These are phyloP conservation scores for Procambarus clarkii DNA, from an alignment of 1,140 invertebrate species.

Conservation along the genomic window DNA sequence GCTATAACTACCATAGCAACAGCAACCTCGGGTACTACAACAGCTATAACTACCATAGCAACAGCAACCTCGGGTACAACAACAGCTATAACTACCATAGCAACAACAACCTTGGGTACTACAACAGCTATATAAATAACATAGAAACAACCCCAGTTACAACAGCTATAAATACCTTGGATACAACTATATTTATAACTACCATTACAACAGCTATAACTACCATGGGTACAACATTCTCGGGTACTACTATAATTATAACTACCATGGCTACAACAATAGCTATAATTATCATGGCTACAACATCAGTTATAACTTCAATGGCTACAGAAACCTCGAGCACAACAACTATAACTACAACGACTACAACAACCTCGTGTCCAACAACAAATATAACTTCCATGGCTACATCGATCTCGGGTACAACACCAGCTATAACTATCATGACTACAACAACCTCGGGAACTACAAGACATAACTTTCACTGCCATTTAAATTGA, in stretches of 20 bases:
- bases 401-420: background rate
- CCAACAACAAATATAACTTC: background rate
- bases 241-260: background rate
- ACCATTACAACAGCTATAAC: background rate
- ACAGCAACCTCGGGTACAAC: no score
- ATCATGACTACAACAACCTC: background rate
- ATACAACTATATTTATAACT: background rate
- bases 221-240: background rate
- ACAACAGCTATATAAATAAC: no score
- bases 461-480: background rate
- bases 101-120: no score
- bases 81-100: no score
- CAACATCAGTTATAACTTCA: background rate
- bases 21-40: no score
- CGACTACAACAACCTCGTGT: background rate
- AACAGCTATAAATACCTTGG: no score
- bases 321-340: background rate
- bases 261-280: constrained; percentile 4
- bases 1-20: no score
- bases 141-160: no score
- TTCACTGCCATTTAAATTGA: no score
- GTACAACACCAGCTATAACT: background rate
- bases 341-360: background rate
- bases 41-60: no score
- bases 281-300: background rate